A percentile compares a stretch with the other conserved stretches of the same genome.
Evolutionary conservation across 1,140 invertebrate genomes (phyloP).

Genomic region (Drosophila pectinifera): DNA sequence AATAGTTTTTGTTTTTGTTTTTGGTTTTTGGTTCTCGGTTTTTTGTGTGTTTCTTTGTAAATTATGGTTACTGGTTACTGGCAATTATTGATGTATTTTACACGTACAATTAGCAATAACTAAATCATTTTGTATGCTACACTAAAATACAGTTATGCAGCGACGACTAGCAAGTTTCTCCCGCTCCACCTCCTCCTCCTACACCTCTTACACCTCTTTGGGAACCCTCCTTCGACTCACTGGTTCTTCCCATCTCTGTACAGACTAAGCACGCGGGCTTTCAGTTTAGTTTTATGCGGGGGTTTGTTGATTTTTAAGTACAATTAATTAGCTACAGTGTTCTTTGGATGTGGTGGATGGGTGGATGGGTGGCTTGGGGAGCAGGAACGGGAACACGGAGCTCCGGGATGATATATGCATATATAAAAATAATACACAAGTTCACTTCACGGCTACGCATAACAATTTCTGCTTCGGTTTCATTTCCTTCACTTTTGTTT

Average conservation of each 20-base stretch:
- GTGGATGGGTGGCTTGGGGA: constrained; percentile 10
- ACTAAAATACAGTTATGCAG: constrained; percentile 70
- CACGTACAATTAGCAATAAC: constrained; percentile 61
- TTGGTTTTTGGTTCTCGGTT: constrained; percentile 11
- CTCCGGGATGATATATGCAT: constrained; percentile 8
- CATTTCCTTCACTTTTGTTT: not conserved
- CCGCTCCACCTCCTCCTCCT: constrained; percentile 5
- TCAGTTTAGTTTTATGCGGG: constrained; percentile 9
- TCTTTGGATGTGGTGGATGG: constrained; percentile 54
- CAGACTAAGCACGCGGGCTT: no score
- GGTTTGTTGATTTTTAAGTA: constrained; percentile 55
- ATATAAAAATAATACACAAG: constrained; percentile 62
- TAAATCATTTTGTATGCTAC: constrained; percentile 51
- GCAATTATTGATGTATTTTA: constrained; percentile 39
- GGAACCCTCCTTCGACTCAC: constrained; percentile 1
- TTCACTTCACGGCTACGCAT: constrained; percentile 50
- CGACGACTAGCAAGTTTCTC: constrained; percentile 66
- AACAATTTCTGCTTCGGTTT: constrained; percentile 34
- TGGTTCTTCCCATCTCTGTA: constrained; percentile 24
- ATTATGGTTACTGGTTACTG: constrained; percentile 55
- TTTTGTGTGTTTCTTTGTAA: constrained; percentile 40
- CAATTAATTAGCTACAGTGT: constrained; percentile 72
- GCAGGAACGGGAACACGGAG: constrained; percentile 33
- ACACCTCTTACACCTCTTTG: no score
- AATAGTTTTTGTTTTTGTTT: constrained; percentile 50